phyloP scores from a whole-genome alignment of 2,888 invertebrate species.

The Mesodorylaimus sp. region DNA sequence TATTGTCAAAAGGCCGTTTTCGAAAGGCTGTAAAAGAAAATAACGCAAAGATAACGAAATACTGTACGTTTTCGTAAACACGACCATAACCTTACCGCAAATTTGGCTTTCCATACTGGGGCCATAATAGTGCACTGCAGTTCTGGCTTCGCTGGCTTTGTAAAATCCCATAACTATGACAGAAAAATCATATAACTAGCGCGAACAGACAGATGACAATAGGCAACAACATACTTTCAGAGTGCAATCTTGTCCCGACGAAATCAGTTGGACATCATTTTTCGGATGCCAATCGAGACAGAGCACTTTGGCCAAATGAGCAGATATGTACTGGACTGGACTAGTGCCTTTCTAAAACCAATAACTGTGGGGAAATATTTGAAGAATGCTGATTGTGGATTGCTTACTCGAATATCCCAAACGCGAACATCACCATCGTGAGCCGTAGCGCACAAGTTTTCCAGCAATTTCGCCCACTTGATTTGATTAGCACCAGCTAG shows the following conservation, averaged over 20 bases:
- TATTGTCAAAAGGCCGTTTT: constrained; percentile 71
- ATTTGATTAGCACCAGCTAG: constrained; percentile 59
- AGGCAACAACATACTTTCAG: constrained; percentile 44
- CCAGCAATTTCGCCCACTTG: constrained; percentile 69
- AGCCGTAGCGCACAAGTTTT: constrained; percentile 68
- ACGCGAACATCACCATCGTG: constrained; percentile 87
- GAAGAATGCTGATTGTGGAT: not conserved
- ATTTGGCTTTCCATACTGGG: constrained; percentile 67
- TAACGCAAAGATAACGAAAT: constrained; percentile 10
- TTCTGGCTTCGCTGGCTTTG: constrained; percentile 62
- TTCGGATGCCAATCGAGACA: constrained; percentile 70
- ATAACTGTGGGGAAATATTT: not conserved
- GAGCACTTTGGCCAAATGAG: constrained; percentile 71
- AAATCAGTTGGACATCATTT: constrained; percentile 35
- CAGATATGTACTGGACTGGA: constrained; percentile 77
- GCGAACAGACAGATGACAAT: not conserved
- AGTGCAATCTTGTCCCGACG: constrained; percentile 82
- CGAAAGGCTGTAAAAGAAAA: constrained; percentile 51
- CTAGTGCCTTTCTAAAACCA: constrained; percentile 10
- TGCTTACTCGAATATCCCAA: constrained; percentile 75
- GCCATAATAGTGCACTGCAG: constrained; percentile 59
- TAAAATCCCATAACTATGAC: constrained; percentile 59
- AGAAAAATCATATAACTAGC: constrained; percentile 8
- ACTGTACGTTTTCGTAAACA: too few relatives aligned
- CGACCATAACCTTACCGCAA: constrained; percentile 43